Base-by-base conservation (phyloP, 2,113 vertebrate genomes). In the Syrmaticus mikado region DNA sequence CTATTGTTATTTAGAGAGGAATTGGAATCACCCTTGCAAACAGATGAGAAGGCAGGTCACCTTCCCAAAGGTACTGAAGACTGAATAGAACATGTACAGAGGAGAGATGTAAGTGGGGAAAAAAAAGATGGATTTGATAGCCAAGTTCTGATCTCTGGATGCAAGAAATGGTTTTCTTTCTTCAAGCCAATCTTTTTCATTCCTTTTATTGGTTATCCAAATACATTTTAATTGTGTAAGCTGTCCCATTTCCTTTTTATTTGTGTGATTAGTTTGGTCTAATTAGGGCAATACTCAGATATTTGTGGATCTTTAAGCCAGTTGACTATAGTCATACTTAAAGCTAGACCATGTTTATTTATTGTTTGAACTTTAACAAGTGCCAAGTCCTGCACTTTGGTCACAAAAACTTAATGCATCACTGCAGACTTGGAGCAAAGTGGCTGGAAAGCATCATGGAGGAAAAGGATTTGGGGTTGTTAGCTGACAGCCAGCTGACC, bases 1-100 rank as follows among this genome's bases (percentile, higher is more conserved):
- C 18, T 86, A 21, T n/a, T 85, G 22, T 72, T 94, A 70, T 73
- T 93, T 79, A 70, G n/a, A 50, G 6, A 66, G 27, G 14, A 92
- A 11, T 24, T 34, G 48, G 73, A 87, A 93, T 73, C 40, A 62
- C 62, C 21, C 67, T 89, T 62, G 19, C 13, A 80, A 93, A n/a
- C 7, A 58, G 52, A 25, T 20, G 36, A 79, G 53, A 82, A 64
- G 84, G 34, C 2, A 9, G 25, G 25, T 86, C 38, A 77, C 24
- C 32, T 50, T 34, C 25, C 41, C 21, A n/a, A 36, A 80, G 30
- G 27, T 81, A 17, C 52, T n/a, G n/a, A n/a, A 78, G 32, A 19
- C 41, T 67, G 43, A 55, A 52, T 30, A 6, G 34, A 68, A 27
- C 4, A 10, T 1, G 6, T 7, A 24, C 4, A 0, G 0, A 68